Evolutionary conservation across 2,888 invertebrate genomes (phyloP).

Genomic region (Apoderus coryli): DNA sequence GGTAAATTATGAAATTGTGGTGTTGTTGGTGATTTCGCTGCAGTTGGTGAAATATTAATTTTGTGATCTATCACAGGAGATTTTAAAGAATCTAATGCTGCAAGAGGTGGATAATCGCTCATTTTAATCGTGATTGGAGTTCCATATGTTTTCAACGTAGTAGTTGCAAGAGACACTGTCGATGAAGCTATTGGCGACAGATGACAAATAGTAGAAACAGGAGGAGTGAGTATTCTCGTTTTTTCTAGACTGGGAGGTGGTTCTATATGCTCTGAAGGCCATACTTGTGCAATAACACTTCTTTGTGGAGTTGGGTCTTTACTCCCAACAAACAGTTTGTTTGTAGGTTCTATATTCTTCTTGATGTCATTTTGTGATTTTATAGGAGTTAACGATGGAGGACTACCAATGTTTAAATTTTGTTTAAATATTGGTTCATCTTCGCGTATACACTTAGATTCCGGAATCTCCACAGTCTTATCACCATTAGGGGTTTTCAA

Average conservation of each 20-base stretch:
- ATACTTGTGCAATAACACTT: slow-evolving; percentile 22
- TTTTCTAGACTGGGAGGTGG: slow-evolving; percentile 6
- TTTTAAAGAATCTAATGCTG: slow-evolving; percentile 10
- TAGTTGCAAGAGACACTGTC: not conserved
- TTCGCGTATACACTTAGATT: slow-evolving; percentile 1
- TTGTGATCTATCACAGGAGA: slow-evolving; percentile 7
- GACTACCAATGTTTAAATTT: slow-evolving; percentile 23
- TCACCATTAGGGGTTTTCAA: slow-evolving; percentile 35
- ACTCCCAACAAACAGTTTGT: slow-evolving; percentile 12
- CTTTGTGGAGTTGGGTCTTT: slow-evolving; percentile 20
- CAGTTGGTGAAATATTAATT: slow-evolving; percentile 7
- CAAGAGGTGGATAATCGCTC: not conserved
- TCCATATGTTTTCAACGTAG: not conserved
- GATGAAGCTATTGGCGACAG: not conserved
- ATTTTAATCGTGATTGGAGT: slow-evolving; percentile 13
- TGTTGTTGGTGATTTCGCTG: slow-evolving; percentile 15
- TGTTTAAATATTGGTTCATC: not conserved
- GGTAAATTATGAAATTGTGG: slow-evolving; percentile 24
- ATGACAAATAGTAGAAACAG: not conserved
- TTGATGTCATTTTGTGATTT: slow-evolving; percentile 18
- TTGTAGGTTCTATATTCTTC: slow-evolving; percentile 16
- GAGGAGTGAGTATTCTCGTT: not conserved
- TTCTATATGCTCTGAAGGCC: slow-evolving; percentile 18
- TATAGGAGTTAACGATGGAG: slow-evolving; percentile 30
- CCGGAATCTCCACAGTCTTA: slow-evolving; percentile 18